These are phyloP conservation scores for Ichneumon xanthorius DNA, from an alignment of 2,888 invertebrate species.

Conservation along the genomic window DNA sequence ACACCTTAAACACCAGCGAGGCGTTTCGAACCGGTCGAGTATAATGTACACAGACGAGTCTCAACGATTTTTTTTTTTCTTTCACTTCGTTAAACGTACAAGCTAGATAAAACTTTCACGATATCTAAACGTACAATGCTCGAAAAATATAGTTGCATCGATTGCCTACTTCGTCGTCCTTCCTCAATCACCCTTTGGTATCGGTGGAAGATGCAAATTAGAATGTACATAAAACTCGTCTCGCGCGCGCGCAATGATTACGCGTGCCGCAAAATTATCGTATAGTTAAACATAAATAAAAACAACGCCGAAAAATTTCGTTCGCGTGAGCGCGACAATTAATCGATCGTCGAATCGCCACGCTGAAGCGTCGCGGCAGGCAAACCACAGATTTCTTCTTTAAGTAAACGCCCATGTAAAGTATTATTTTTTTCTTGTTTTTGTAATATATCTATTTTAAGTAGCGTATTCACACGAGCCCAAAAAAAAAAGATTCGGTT, in stretches of 20 bases:
- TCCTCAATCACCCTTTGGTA: constrained; percentile 61
- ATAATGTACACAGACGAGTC: constrained; percentile 34
- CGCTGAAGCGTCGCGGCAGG: constrained; percentile 4
- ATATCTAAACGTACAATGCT: constrained; percentile 49
- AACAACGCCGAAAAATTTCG: not conserved
- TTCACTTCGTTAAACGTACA: constrained; percentile 19
- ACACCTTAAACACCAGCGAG: not conserved
- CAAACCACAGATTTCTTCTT: constrained; percentile 42
- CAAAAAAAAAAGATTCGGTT: constrained; percentile 6
- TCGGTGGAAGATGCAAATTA: constrained; percentile 65
- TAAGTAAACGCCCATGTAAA: constrained; percentile 62
- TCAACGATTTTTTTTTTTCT: not conserved
- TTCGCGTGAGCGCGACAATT: not conserved
- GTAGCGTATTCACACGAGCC: constrained; percentile 65
- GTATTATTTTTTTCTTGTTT: constrained; percentile 46
- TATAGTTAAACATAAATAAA: constrained; percentile 12
- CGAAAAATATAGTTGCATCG: constrained; percentile 57
- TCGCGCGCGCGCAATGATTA: not conserved
- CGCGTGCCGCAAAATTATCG: not conserved
- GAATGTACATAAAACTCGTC: constrained; percentile 27
- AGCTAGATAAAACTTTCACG: constrained; percentile 49
- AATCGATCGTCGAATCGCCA: not conserved
- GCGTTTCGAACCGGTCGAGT: constrained; percentile 15
- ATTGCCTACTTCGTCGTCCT: constrained; percentile 43
- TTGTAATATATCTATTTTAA: constrained; percentile 63